These are phyloP conservation scores for Caenorhabditis plicata DNA, from an alignment of 2,888 invertebrate species.

Conservation along the genomic window DNA sequence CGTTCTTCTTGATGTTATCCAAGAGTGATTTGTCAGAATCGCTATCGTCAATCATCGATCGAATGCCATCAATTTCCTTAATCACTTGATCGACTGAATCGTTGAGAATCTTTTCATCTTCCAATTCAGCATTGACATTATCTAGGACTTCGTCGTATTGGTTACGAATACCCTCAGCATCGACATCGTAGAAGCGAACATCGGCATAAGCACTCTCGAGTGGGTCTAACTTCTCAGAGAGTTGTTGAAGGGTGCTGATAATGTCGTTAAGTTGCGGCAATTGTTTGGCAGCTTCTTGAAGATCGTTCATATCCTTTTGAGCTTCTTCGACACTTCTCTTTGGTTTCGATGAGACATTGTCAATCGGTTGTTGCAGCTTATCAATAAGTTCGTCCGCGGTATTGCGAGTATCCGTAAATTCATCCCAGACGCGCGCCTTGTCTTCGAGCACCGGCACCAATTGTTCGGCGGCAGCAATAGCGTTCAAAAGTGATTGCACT, in stretches of 20 bases:
- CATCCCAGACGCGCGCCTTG: conserved; percentile 24
- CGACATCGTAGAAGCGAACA: conserved; percentile 56
- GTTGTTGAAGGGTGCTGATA: conserved; percentile 28
- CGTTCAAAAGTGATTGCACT: conserved; percentile 5
- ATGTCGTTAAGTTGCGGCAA: conserved; percentile 16
- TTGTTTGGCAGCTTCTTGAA: conserved; percentile 6
- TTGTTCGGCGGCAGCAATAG: conserved; percentile 18
- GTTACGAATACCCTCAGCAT: conserved; percentile 47
- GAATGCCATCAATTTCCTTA: conserved; percentile 31
- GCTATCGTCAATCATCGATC: conserved; percentile 14
- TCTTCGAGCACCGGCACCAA: conserved; percentile 26
- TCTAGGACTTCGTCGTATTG: conserved; percentile 45
- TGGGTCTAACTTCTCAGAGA: conserved; percentile 44
- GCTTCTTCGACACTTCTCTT: conserved; percentile 15
- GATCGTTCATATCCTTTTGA: conserved; percentile 10
- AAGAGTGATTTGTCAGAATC: conserved; percentile 22
- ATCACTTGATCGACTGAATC: conserved; percentile 41
- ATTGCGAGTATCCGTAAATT: conserved; percentile 42
- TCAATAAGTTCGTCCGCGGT: conserved; percentile 29
- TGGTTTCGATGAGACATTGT: conserved; percentile 13
- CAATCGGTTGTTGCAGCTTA: conserved; percentile 25
- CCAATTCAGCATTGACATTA: conserved; percentile 32
- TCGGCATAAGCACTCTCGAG: conserved; percentile 51
- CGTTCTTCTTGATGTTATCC: conserved; percentile 15
- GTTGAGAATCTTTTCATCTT: conserved; percentile 38